Percentiles rank a stretch among this genome's conserved stretches.
Evolutionary conservation across 1,140 invertebrate species (phyloP).

Genomic region (Ostrea denselamellosa): DNA sequence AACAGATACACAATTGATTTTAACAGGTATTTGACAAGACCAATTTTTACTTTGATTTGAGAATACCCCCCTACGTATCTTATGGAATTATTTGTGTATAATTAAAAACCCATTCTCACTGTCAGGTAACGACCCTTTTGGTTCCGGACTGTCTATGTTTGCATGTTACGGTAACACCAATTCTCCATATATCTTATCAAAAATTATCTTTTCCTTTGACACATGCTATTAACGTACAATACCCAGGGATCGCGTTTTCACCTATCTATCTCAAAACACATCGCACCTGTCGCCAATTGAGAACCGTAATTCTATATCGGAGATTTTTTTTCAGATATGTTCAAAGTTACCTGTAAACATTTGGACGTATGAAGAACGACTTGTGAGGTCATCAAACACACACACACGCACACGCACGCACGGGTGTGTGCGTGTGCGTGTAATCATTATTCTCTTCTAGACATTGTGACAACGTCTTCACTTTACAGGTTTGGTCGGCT

Average conservation of each 20-base stretch:
- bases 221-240: slow-evolving; percentile 58
- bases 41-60: slow-evolving; percentile 9
- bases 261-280: slow-evolving; percentile 6
- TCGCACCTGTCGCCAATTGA: slow-evolving; percentile 51
- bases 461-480: too few species aligned
- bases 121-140: slow-evolving; percentile 29
- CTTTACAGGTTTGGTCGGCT: too few species aligned
- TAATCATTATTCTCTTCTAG: too few species aligned
- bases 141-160: slow-evolving; percentile 52
- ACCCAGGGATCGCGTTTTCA: slow-evolving; percentile 50
- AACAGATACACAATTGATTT: slow-evolving; percentile 22
- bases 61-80: neutral
- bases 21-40: slow-evolving; percentile 23
- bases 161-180: slow-evolving; percentile 39
- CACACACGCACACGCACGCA: too few species aligned
- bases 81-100: slow-evolving; percentile 12
- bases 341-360: slow-evolving; percentile 9
- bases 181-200: slow-evolving; percentile 42
- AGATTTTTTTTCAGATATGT: slow-evolving; percentile 24
- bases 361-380: neutral
- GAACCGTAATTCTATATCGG: slow-evolving; percentile 36
- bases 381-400: neutral
- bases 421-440: too few species aligned
- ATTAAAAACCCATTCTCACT: slow-evolving; percentile 10
- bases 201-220: slow-evolving; percentile 51